These are phyloP conservation scores for Stegodyphus mimosarum DNA, from an alignment of 1,140 invertebrate species.

Conservation along the genomic window DNA sequence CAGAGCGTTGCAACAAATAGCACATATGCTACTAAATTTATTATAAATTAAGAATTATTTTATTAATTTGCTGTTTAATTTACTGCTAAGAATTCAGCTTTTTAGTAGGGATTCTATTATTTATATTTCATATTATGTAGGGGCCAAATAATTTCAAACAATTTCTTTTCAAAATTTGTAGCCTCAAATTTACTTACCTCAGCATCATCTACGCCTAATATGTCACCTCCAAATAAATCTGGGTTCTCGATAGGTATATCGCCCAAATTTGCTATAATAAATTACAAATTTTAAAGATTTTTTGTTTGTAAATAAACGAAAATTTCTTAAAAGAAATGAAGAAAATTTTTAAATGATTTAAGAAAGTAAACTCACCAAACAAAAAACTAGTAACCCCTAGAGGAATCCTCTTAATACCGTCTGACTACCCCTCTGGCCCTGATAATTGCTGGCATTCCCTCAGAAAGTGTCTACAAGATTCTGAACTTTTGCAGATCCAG, in stretches of 20 bases:
- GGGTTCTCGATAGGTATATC: background rate
- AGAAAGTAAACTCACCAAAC: background rate
- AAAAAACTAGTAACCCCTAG: background rate
- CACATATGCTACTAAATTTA: no score
- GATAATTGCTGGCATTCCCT: background rate
- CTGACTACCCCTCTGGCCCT: background rate
- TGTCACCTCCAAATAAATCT: background rate
- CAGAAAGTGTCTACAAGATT: background rate
- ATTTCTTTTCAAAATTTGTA: no score
- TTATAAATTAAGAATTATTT: no score
- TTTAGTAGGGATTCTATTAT: no score
- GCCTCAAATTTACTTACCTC: background rate
- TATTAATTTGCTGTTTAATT: no score
- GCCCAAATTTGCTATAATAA: background rate
- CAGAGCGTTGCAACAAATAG: no score
- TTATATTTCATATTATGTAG: no score
- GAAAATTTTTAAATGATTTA: background rate
- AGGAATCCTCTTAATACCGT: background rate
- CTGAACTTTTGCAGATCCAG: background rate
- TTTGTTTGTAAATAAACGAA: no score
- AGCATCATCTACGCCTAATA: background rate
- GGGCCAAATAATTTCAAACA: no score
- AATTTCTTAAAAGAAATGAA: no score
- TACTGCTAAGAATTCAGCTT: no score
- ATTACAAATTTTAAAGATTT: no score